phyloP scores from a whole-genome alignment of 1,140 invertebrate species.

The Brachionus rubens region DNA sequence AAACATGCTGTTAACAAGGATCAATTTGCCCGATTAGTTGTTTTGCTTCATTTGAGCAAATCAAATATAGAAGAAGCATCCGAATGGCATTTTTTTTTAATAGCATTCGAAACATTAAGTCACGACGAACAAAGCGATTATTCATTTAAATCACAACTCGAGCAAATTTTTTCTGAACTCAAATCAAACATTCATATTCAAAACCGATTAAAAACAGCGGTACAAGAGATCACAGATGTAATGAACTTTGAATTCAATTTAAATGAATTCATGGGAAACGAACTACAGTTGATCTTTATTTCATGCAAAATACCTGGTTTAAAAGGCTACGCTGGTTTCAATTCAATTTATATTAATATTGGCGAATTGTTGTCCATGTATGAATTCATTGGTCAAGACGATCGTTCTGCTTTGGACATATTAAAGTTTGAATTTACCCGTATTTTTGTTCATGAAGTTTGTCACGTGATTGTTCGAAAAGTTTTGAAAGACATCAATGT shows the following conservation, averaged over 20 bases:
- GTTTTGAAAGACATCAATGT: conserved; percentile 11
- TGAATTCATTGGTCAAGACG: not conserved
- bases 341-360: not conserved
- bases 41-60: conserved; percentile 8
- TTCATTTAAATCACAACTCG: not conserved
- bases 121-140: not conserved
- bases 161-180: not conserved
- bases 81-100: conserved; percentile 7
- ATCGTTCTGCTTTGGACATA: not conserved
- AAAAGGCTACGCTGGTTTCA: conserved; percentile 1
- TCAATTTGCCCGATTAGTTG: not conserved
- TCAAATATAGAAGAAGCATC: conserved; percentile 2
- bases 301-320: not conserved
- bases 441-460: not conserved
- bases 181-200: conserved; percentile 15
- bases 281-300: not conserved
- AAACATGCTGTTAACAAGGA: not conserved
- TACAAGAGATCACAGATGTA: not conserved
- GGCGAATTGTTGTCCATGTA: not conserved
- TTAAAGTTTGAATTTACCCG: conserved; percentile 13
- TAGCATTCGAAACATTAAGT: not conserved
- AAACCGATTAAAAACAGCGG: not conserved
- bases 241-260: not conserved
- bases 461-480: conserved; percentile 1
- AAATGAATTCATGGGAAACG: not conserved